Evolutionary conservation across 2,797 vertebrate species (phyloP).

Genomic region (Propithecus perrieri): DNA sequence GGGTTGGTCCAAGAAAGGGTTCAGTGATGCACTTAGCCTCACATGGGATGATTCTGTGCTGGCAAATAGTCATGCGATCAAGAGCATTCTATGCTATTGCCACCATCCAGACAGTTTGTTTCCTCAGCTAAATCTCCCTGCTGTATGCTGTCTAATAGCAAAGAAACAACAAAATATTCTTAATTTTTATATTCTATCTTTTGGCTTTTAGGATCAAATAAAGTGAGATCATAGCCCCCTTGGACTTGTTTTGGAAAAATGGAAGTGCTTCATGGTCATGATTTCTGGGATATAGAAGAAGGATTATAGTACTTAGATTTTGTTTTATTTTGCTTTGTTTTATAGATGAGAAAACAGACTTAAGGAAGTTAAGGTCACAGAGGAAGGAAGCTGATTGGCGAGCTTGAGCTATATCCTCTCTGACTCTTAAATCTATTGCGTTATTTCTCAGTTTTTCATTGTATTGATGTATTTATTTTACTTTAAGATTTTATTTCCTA

Average conservation of each 20-base stretch:
- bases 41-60: not conserved
- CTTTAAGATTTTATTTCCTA: not conserved
- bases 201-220: conserved; percentile 38
- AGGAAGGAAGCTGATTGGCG: not conserved
- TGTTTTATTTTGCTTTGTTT: conserved; percentile 45
- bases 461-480: conserved; percentile 20
- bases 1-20: not conserved
- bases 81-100: not conserved
- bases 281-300: conserved; percentile 19
- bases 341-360: conserved; percentile 15
- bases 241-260: conserved; percentile 32
- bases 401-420: not conserved
- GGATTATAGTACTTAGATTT: conserved; percentile 12
- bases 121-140: not conserved
- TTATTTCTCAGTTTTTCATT: conserved; percentile 15
- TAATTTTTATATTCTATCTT: not conserved
- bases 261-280: not conserved
- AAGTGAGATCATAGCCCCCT: not conserved
- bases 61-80: not conserved
- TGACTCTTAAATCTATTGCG: conserved; percentile 5
- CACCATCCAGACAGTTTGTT: not conserved
- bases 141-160: not conserved
- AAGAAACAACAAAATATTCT: not conserved
- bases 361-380: not conserved
- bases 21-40: not conserved